Evolutionary conservation across 2,888 invertebrate genomes (phyloP).

Genomic region (Byasa hedistus): DNA sequence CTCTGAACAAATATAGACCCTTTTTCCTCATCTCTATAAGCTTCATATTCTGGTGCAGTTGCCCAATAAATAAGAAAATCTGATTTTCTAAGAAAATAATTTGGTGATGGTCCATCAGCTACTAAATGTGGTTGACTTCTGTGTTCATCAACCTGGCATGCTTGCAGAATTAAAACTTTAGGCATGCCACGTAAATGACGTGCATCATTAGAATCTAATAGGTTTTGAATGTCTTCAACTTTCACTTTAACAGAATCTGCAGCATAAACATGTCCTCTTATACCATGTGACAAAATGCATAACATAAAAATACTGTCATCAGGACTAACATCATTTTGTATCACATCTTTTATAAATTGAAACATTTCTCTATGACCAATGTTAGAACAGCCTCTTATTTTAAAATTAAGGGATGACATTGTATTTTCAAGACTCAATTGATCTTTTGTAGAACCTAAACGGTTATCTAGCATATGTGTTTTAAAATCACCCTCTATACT

Average conservation of each 20-base stretch:
- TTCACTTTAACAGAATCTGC: constrained; percentile 67
- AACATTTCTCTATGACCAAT: constrained; percentile 55
- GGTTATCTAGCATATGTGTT: constrained; percentile 42
- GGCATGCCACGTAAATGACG: constrained; percentile 55
- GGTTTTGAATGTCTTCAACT: constrained; percentile 61
- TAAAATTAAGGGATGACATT: constrained; percentile 62
- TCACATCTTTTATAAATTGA: constrained; percentile 51
- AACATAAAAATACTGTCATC: constrained; percentile 69
- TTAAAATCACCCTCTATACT: constrained; percentile 50
- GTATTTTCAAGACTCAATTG: constrained; percentile 51
- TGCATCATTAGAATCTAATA: constrained; percentile 60
- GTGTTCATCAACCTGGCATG: constrained; percentile 62
- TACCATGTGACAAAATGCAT: constrained; percentile 71
- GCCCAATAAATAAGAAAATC: constrained; percentile 70
- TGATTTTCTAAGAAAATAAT: constrained; percentile 51
- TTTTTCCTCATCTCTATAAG: constrained; percentile 54
- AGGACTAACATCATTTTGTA: constrained; percentile 47
- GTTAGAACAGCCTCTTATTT: constrained; percentile 53
- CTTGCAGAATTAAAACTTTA: constrained; percentile 67
- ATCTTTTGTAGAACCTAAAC: constrained; percentile 60
- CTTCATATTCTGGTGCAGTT: constrained; percentile 67
- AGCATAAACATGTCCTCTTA: constrained; percentile 64
- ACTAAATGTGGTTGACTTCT: constrained; percentile 41
- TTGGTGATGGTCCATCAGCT: constrained; percentile 51
- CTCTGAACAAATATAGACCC: constrained; percentile 70